Conservation (phyloP, 2,888 invertebrate genomes). For the Furcula furcula region DNA sequence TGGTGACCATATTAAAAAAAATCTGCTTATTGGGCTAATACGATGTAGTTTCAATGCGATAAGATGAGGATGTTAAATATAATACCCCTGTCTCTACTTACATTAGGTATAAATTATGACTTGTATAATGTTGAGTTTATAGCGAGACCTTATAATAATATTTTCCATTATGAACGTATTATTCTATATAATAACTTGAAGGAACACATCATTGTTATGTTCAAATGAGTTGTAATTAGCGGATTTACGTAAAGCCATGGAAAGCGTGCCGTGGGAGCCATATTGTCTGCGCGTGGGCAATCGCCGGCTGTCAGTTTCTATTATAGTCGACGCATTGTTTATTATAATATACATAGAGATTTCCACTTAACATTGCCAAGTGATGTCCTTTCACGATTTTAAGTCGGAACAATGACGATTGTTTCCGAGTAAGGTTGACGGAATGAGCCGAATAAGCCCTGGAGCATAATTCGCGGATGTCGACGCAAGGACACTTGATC, state of each 20-base stretch:
- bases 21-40: too few relatives aligned
- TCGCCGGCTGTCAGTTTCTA: conserved; percentile 30
- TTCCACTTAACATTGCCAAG: conserved; percentile 45
- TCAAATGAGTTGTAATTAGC: conserved; percentile 62
- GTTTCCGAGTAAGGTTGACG: conserved; percentile 38
- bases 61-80: too few relatives aligned
- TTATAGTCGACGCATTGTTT: conserved; percentile 44
- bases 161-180: not conserved
- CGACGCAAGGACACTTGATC: not conserved
- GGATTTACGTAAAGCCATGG: conserved; percentile 74
- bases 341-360: conserved; percentile 27
- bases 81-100: too few relatives aligned
- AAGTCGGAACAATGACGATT: conserved; percentile 58
- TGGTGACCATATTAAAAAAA: too few relatives aligned
- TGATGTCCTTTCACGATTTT: conserved; percentile 55
- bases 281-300: conserved; percentile 51
- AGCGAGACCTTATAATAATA: too few relatives aligned
- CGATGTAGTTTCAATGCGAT: too few relatives aligned
- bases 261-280: conserved; percentile 73
- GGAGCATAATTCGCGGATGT: conserved; percentile 8
- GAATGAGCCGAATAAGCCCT: conserved; percentile 11
- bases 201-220: conserved; percentile 60
- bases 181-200: conserved; percentile 37
- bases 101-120: too few relatives aligned
- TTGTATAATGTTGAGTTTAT: too few relatives aligned